Percentiles rank a stretch among this genome's conserved stretches.
These are phyloP conservation scores for Drosophila phalerata DNA, from an alignment of 2,888 invertebrate species.

Conservation along the genomic window DNA sequence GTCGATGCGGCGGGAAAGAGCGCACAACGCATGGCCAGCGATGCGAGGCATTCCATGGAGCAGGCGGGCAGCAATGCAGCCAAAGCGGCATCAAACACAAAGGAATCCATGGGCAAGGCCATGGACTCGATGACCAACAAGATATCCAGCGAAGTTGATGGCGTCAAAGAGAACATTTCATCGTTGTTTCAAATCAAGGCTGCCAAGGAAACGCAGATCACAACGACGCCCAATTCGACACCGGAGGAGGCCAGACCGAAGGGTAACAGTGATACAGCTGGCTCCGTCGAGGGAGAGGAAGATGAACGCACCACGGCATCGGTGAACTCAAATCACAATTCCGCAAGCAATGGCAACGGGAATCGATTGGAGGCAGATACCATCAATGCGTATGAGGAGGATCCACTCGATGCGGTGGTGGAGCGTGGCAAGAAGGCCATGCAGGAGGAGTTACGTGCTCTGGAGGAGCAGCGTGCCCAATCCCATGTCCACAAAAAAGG, in stretches of 20 bases:
- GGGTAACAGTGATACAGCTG: conserved; percentile 56
- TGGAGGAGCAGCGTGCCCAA: conserved; percentile 49
- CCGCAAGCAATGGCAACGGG: conserved; percentile 69
- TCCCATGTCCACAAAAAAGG: conserved; percentile 33
- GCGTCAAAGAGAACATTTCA: conserved; percentile 77
- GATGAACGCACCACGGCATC: conserved; percentile 85
- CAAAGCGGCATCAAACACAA: conserved; percentile 66
- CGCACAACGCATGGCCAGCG: conserved; percentile 66
- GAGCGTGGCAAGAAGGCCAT: conserved; percentile 74
- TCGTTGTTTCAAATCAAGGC: conserved; percentile 79
- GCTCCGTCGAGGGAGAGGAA: conserved; percentile 69
- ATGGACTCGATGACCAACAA: conserved; percentile 73
- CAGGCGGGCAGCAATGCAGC: conserved; percentile 72
- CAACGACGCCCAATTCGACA: conserved; percentile 50
- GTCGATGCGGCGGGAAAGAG: conserved; percentile 66
- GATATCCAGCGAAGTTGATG: conserved; percentile 74
- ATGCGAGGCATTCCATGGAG: conserved; percentile 68
- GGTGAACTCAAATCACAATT: conserved; percentile 83
- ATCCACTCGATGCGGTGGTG: conserved; percentile 74
- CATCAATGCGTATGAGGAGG: conserved; percentile 62
- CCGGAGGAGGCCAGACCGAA: conserved; percentile 55
- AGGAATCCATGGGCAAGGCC: conserved; percentile 68
- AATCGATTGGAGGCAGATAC: conserved; percentile 59
- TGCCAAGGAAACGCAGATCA: conserved; percentile 56
- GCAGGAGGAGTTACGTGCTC: conserved; percentile 74